A percentile compares a stretch with the other conserved stretches of the same genome.
Evolutionary conservation across 2,797 vertebrate species (phyloP).

Genomic region (Semotilus atromaculatus): DNA sequence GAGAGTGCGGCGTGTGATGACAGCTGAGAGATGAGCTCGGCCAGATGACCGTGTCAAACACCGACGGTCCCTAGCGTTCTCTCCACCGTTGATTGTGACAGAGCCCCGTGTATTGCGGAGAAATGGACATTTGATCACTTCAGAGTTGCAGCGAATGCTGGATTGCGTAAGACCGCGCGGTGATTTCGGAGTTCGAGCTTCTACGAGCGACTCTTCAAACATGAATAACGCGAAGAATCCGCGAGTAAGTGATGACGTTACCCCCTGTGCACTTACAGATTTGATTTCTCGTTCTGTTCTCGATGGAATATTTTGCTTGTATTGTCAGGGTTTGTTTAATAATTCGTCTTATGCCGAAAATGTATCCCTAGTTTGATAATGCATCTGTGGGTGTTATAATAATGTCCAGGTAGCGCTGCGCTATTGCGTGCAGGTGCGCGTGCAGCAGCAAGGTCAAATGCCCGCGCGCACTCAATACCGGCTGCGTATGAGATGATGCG

Average conservation of each 20-base stretch:
- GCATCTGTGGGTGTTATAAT: not conserved
- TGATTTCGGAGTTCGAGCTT: conserved; percentile 68
- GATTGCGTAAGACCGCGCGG: conserved; percentile 68
- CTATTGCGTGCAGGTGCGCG: conserved; percentile 43
- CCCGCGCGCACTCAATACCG: conserved; percentile 25
- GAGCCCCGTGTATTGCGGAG: conserved; percentile 2
- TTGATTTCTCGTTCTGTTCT: not conserved
- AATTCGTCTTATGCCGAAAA: not conserved
- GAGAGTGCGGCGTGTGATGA: conserved; percentile 41
- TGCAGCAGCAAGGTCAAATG: conserved; percentile 43
- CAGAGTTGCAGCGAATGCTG: conserved; percentile 60
- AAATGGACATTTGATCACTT: conserved; percentile 57
- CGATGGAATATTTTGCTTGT: not conserved
- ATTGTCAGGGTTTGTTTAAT: not conserved
- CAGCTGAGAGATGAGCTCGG: conserved; percentile 56
- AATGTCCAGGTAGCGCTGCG: not conserved
- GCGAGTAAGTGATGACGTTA: conserved; percentile 70
- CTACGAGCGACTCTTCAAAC: conserved; percentile 56
- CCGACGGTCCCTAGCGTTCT: conserved; percentile 4
- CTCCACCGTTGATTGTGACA: not conserved
- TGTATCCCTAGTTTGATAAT: not conserved
- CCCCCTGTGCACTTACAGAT: not conserved
- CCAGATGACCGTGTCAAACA: conserved; percentile 59
- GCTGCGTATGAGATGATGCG: conserved; percentile 14
- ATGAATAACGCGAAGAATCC: conserved; percentile 77